Percentiles rank a stretch among this genome's conserved stretches.
phyloP scores from a whole-genome alignment of 1,140 invertebrate species.

The Nixonia krombeini region DNA sequence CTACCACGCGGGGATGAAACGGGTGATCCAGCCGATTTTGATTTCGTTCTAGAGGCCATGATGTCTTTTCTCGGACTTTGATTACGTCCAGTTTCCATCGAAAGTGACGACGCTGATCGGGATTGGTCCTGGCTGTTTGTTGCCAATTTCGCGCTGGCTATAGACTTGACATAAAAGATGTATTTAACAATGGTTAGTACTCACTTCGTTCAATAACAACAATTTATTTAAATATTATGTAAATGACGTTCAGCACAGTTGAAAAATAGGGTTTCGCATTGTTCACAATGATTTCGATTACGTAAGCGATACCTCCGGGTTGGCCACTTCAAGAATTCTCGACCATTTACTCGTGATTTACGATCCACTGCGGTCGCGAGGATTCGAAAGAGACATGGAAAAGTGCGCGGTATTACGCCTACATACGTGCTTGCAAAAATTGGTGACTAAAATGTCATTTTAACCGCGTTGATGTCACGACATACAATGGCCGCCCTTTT shows the following conservation, averaged over 20 bases:
- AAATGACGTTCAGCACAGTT: too few species aligned
- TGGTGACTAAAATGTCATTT: constrained; percentile 17
- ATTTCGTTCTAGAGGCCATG: constrained; percentile 23
- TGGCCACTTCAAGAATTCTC: constrained; percentile 19
- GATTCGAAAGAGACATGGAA: constrained; percentile 16
- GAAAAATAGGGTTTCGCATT: too few species aligned
- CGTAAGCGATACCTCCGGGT: constrained; percentile 13
- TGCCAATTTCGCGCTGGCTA: constrained; percentile 6
- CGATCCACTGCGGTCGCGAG: constrained; percentile 15
- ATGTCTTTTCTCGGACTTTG: constrained; percentile 26
- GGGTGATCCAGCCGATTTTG: constrained; percentile 16
- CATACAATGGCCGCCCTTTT: neutral
- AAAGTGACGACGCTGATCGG: constrained; percentile 32
- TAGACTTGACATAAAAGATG: neutral
- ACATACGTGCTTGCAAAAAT: constrained; percentile 19
- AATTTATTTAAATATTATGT: too few species aligned
- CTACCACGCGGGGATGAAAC: constrained; percentile 19
- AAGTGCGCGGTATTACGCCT: constrained; percentile 19
- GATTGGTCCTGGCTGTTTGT: constrained; percentile 26
- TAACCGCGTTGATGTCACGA: neutral
- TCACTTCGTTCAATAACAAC: too few species aligned
- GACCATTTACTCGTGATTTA: constrained; percentile 29
- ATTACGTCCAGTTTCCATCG: constrained; percentile 33
- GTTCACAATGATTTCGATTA: neutral
- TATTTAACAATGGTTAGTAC: too few species aligned